Base-by-base conservation (phyloP, 2,797 vertebrate genomes). In the Sternarchorhynchus goeldii region DNA sequence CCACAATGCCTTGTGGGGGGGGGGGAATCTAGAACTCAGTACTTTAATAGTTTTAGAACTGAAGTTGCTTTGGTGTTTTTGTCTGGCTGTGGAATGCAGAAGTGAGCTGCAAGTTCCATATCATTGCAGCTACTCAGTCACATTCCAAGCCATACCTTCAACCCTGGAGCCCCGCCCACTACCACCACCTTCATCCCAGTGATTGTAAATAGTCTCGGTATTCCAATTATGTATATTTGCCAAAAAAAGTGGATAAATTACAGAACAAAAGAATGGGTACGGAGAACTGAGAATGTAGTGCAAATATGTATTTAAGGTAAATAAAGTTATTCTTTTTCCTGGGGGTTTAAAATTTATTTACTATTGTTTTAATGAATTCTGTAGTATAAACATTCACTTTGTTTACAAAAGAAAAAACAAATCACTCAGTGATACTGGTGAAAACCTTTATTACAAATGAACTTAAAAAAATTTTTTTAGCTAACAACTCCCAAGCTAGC, bases 291-390 rank as follows among this genome's bases (percentile, higher is more conserved):
- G 79, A 83, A 82, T 85, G 86, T 88, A 88, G 86, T 90, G 88
- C 86, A 89, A 88, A 87, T 87, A 88, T 88, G 88, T 88, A 90
- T 86, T 74, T 86, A 89, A 88, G 85, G 87, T 85, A 90, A 93
- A 93, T 93, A 91, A 92, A 93, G 76, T 81, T 90, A 89, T 90
- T 90, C 78, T 88, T 87, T 85, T 82, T 81, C 87, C 91, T 86
- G 86, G 86, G 86, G 86, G 89, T 83, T 82, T 88, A 83, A 67
- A 55, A 56, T 76, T 34, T 66, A 57, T 68, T 32, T 20, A 0
- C 25, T 25, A 25, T 25, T 25, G 25, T 18, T 60, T 73, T 16
- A 18, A 39, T 59, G 12, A 10, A 68, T 10, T 73, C 18, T 32
- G 41, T 34, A 18, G 31, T 12, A 66, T 20, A 18, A 60, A 6